A percentile compares a stretch with the other conserved stretches of the same genome.
phyloP scores from a whole-genome alignment of 35 echinoderm and acorn worm species.

The Ophioderma brevispina region DNA sequence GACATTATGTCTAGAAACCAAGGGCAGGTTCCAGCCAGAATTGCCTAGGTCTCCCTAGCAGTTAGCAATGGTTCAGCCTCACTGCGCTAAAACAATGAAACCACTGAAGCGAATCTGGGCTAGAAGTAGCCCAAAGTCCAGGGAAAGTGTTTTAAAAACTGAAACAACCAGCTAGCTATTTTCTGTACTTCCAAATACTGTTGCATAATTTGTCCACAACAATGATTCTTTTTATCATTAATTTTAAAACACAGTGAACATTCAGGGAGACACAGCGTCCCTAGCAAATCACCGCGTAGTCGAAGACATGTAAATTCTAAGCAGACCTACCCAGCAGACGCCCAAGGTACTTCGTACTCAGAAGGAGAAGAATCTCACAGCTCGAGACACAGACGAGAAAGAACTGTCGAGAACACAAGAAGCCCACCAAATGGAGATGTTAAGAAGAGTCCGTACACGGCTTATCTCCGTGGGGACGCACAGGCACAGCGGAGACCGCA shows the following conservation, averaged over 20 bases:
- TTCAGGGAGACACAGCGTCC: neutral
- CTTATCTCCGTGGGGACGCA: neutral
- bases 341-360: neutral
- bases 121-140: no score
- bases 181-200: no score
- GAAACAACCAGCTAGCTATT: no score
- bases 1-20: no score
- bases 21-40: no score
- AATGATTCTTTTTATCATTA: no score
- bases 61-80: no score
- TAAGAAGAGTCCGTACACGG: neutral
- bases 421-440: neutral
- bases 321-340: neutral
- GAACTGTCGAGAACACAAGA: neutral
- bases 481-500: neutral
- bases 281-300: neutral
- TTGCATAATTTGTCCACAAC: no score
- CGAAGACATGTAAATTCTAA: neutral
- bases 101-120: no score
- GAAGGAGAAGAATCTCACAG: constrained; percentile 1
- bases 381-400: neutral
- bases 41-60: no score
- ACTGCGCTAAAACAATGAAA: no score
- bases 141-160: no score
- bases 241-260: neutral